Base-by-base conservation (phyloP, 2,113 vertebrate genomes). In the Malaclemys terrapin region DNA sequence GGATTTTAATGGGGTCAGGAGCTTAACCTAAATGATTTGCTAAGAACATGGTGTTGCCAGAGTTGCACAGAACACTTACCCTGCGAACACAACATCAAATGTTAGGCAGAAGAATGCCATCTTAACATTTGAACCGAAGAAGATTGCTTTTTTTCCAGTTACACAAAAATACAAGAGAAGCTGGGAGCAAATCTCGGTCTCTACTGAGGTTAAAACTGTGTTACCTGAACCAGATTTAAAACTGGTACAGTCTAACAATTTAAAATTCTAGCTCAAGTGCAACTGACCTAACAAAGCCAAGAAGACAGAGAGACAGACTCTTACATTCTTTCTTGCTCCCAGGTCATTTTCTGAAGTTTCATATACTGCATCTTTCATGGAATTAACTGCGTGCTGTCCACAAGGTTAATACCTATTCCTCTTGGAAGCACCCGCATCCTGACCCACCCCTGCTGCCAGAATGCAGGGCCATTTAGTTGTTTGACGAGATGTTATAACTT, bases 301-400 rank as follows among this genome's bases (percentile, higher is more conserved):
- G 89, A 38, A 56, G 53, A 50, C 35, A 27, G 54, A 10, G 2
- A 5, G 12, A 9, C 35, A 94, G 27, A 0, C 2, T 13, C 5
- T 82, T 49, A 17, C 6, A 1, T 0, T 9, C 7, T n/a, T 2
- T 4, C 38, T 54, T 8, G 8, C 8, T 57, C 35, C 0, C 75
- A 1, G 94, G 3, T 20, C 1, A 6, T 1, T 49, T 76, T 88
- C n/a, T 80, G 56, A 52, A 69, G 79, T 49, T 17, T 0, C 24
- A 9, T 9, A 57, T 19, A 4, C 1, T 25, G 75, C 85, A 86
- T 38, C n/a, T 69, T 81, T 76, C 27, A 72, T 38, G 65, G 91
- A 94, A 91, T 82, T 57, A 76, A 59, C 50, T 54, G 19, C 1
- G 20, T 78, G 16, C 65, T 91, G 10, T 25, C 42, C 50, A 8